Base-by-base conservation (phyloP, 2,888 invertebrate species). In the Smittia sp. region DNA sequence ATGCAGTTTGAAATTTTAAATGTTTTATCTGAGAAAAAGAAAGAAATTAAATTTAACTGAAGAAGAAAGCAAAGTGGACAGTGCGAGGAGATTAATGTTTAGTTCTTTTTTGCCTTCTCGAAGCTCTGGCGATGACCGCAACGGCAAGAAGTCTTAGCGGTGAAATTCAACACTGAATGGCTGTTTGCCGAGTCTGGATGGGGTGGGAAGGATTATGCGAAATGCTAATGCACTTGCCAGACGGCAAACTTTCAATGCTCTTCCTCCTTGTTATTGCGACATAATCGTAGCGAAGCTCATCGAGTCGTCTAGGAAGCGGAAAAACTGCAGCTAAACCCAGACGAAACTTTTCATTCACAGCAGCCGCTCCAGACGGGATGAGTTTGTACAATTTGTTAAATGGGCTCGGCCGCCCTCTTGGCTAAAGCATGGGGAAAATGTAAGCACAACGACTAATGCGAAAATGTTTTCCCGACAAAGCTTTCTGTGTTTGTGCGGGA, bases 31-130 rank as follows among this genome's bases (percentile, higher is more conserved):
- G 9, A 58, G 22, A 58, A 22, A 18, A 11, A 18, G 58, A 58
- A 46, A 15, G 46, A 46, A 46, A 46, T 46, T 46, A 3, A 58
- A 58, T 58, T 63, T 6, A 27, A 27, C n/a, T 18, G 41, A 39
- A 46, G 25, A 22, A 52, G 46, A 69, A 69, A 69, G 25, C n/a
- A 18, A 69, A 69, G 25, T 69, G 67, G 39, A 69, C 67, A 20
- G n/a, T 9, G 22, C 38, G 67, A 67, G n/a, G 27, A 69, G 68
- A 69, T 69, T 69, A 69, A 69, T 52, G 68, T 46, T 25, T 46
- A 9, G 13, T 41, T 66, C n/a, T 46, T 22, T 7, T 38, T 22
- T 69, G 68, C 39, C 20, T 32, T 39, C n/a, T 18, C 20, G 38
- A 39, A 39, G n/a, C 39, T 46, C 15, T 13, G 58, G 6, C 58